phyloP scores from a whole-genome alignment of 2,797 vertebrate species.

The Aselliscus stoliczkanus region DNA sequence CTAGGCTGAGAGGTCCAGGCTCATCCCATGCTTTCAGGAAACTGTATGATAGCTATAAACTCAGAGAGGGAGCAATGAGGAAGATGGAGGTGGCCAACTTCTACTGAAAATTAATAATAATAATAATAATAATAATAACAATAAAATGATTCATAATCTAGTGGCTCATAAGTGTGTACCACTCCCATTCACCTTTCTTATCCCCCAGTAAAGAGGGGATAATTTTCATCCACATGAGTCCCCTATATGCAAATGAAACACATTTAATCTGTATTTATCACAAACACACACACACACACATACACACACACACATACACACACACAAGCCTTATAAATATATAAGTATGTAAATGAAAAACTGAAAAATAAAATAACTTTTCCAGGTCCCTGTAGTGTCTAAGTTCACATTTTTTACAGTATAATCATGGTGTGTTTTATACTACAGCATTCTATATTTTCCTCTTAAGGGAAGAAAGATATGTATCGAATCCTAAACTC shows the following conservation, averaged over 20 bases:
- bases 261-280: not conserved
- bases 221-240: not conserved
- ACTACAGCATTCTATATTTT: not conserved
- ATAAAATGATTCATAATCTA: not conserved
- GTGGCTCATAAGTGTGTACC: not conserved
- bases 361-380: not conserved
- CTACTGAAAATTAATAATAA: not conserved
- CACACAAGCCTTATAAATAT: not conserved
- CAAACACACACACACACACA: not conserved
- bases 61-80: not conserved
- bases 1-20: not conserved
- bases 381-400: not conserved
- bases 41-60: not conserved
- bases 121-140: not conserved
- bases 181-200: not conserved
- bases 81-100: not conserved
- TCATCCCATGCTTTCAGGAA: not conserved
- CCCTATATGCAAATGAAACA: not conserved
- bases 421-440: not conserved
- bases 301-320: not conserved
- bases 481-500: not conserved
- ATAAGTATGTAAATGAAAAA: not conserved
- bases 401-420: not conserved
- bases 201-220: not conserved
- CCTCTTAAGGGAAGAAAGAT: not conserved